Evolutionary conservation across 1,140 invertebrate genomes (phyloP), one percentile per base, ranked within the genome.

Genomic region (Leptestheria dahalacensis): DNA sequence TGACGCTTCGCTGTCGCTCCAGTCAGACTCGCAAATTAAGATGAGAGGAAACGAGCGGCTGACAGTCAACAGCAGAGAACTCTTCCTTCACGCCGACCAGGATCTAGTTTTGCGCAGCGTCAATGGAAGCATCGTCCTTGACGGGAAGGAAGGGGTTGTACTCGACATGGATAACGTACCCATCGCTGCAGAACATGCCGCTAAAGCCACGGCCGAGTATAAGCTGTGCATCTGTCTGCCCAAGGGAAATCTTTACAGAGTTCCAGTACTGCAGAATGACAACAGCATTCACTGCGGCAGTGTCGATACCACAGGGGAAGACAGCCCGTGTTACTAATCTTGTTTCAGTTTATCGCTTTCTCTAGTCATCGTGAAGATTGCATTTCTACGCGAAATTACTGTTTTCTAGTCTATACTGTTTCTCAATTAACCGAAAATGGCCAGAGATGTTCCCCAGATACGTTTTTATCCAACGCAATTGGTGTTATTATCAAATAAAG

Each of bases 181-280:
- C 0, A 77, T 86, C 24, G 23, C 47, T 6, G 66, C 68, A 57
- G 24, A 66, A 64, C 28, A 60, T 59, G 68, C 70, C 64, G 66
- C 72, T 62, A 33, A 62, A 64, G 49, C 60, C 60, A 15, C 64
- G 6, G 62, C 67, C 0, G 86, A 90, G 67, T 91, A 82, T 67
- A 91, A 91, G 73, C 74, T 92, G 2, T 92, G 88, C 62, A 80
- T 91, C 1, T 91, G 88, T 66, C 90, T 90, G 86, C 87, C 88
- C 0, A 76, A 82, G 61, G 88, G 88, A 0, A 86, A 84, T 66
- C 68, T 92, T 6, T 92, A 89, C 65, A 77, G 80, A 62, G 77
- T 92, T 2, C 80, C 82, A 0, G 78, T 85, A 2, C 77, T 78
- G 12, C 73, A 66, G 64, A 64, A 71, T 12, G 59, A 50, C 24